Evolutionary conservation across 64 coral and sea anemone species (phyloP).

Genomic region (Porites australiensis): DNA sequence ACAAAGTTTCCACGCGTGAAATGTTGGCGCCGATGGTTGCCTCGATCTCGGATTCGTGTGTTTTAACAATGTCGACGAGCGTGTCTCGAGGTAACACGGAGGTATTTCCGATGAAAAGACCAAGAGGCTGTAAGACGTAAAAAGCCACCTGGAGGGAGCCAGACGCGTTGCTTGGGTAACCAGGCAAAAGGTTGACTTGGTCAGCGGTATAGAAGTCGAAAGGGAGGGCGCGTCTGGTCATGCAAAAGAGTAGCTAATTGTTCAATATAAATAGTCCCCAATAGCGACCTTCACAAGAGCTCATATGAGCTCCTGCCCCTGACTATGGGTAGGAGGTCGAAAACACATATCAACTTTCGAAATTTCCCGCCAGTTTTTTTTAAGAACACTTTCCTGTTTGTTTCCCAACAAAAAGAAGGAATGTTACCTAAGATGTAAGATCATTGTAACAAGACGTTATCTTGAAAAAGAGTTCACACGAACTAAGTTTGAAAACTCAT

Average conservation of each 20-base stretch:
- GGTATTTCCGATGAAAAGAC: background rate
- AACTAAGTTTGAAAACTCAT: too few species aligned
- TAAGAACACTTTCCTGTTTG: too few species aligned
- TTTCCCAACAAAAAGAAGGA: too few species aligned
- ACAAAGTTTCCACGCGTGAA: background rate
- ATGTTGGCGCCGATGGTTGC: background rate
- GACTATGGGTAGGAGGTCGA: too few species aligned
- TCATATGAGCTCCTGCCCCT: too few species aligned
- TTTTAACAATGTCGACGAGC: background rate
- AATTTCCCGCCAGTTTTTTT: too few species aligned
- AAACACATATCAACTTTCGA: too few species aligned
- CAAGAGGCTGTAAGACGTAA: constrained; percentile 16
- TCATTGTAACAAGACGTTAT: too few species aligned
- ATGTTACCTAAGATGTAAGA: too few species aligned
- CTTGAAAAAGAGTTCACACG: too few species aligned
- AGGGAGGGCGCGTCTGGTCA: background rate
- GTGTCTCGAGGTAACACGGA: background rate
- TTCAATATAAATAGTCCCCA: background rate
- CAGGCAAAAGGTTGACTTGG: constrained; percentile 50
- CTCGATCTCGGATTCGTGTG: background rate
- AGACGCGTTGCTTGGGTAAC: constrained; percentile 32
- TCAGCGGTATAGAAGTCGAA: constrained; percentile 29
- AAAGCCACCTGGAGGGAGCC: background rate
- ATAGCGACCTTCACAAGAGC: too few species aligned
- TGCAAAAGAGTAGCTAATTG: background rate